A percentile compares a stretch with the other conserved stretches of the same genome.
Evolutionary conservation across 1,140 invertebrate species (phyloP).

Genomic region (Zaprionus africanus): DNA sequence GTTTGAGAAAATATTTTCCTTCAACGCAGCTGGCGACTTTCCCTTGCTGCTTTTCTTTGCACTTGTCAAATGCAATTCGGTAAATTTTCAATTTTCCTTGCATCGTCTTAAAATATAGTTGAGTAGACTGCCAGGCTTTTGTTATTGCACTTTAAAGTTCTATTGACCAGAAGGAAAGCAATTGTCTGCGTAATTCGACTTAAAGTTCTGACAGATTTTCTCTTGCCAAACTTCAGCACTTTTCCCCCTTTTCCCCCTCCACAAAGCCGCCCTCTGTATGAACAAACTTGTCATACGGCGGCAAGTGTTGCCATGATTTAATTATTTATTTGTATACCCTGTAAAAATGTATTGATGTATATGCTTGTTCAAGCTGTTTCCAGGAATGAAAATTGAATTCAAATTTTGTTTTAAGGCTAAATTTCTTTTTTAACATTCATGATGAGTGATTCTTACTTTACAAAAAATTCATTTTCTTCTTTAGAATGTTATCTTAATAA

Average conservation of each 20-base stretch:
- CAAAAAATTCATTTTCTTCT: too few relatives aligned
- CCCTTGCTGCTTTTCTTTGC: not conserved
- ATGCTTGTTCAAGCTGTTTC: not conserved
- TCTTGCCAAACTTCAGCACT: not conserved
- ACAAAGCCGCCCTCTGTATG: not conserved
- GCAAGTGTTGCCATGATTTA: conserved; percentile 2
- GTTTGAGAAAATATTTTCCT: conserved; percentile 33
- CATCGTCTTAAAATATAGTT: conserved; percentile 8
- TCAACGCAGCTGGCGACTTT: not conserved
- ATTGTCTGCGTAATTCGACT: conserved; percentile 18
- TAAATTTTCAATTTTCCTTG: conserved; percentile 6
- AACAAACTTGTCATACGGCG: not conserved
- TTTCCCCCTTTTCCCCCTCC: not conserved
- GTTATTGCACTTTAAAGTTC: conserved; percentile 12
- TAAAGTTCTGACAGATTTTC: conserved; percentile 26
- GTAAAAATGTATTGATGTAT: not conserved
- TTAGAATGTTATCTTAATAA: not conserved
- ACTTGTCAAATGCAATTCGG: conserved; percentile 22
- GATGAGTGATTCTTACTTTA: too few relatives aligned
- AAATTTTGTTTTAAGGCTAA: too few relatives aligned
- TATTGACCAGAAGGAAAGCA: conserved; percentile 28
- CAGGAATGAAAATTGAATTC: too few relatives aligned
- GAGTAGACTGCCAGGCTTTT: not conserved
- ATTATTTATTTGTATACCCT: conserved; percentile 22
- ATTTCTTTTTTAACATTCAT: too few relatives aligned